Evolutionary conservation across 2,888 invertebrate species (phyloP), one percentile per base, ranked within the genome.

Genomic region (Arge pagana): DNA sequence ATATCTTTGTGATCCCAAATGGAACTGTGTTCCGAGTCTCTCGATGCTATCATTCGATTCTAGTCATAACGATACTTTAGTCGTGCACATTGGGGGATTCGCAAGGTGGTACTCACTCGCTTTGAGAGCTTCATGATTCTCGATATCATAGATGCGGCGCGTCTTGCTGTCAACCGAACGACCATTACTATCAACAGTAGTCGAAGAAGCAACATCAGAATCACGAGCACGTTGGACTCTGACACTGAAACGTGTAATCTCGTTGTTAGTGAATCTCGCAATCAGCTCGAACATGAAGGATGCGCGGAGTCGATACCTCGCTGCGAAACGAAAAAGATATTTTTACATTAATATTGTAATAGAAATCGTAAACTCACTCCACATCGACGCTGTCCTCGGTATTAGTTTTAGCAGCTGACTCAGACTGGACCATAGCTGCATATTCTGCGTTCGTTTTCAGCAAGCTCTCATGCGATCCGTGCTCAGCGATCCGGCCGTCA

Each of bases 381-480:
- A 11, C 30, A 11, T 2, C 13, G 4, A 16, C 21, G 3, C 19
- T 19, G 10, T 16, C 10, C 6, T 60, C 54, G 2, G 57, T 24
- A 23, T 59, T 53, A 8, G 7, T 18, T 0, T 42, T 18, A n/a
- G n/a, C 54, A 4, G 45, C 28, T n/a, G 52, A 40, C 30, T 53
- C 57, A 36, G 60, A 57, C 50, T 65, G 64, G 2, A 73, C 66
- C 66, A 74, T 67, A 0, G 57, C 24, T 4, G 72, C 67, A 42
- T 77, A 78, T 48, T 77, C 77, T 30, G 58, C 64, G 30, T 68
- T 67, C n/a, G 66, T 55, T 15, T 68, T 62, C 70, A 82, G 73
- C 15, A 85, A 70, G 35, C 79, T 71, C 2, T 75, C 68, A 60
- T 85, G 85, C 16, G 78, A 77, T 6, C 84, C 85, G 51, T 77